Evolutionary conservation across 2,797 vertebrate species (phyloP).

Genomic region (Perodicticus potto): DNA sequence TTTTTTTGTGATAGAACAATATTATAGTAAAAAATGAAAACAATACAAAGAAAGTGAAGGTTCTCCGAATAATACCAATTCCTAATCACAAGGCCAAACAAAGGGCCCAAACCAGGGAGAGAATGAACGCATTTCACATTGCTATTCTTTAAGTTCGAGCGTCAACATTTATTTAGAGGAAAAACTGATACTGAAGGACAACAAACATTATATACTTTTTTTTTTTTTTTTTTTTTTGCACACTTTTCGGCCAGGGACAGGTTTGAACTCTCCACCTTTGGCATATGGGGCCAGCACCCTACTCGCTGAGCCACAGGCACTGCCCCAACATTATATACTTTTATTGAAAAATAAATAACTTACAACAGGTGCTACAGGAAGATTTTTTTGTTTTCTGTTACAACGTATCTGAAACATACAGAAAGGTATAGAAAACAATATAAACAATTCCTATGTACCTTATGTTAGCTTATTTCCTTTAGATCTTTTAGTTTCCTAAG

Average conservation of each 20-base stretch:
- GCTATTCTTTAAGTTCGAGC: not conserved
- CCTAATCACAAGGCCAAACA: not conserved
- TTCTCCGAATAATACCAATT: not conserved
- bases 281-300: too few relatives aligned
- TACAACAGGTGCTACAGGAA: not conserved
- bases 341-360: not conserved
- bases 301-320: too few relatives aligned
- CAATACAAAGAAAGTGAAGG: not conserved
- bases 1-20: not conserved
- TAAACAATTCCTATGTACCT: not conserved
- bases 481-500: not conserved
- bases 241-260: too few relatives aligned
- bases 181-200: not conserved
- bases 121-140: not conserved
- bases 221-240: too few relatives aligned
- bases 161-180: not conserved
- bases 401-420: not conserved
- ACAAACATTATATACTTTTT: not conserved
- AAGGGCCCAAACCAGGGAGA: not conserved
- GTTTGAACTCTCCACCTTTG: too few relatives aligned
- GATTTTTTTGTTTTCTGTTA: not conserved
- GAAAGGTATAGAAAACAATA: constrained; percentile 14
- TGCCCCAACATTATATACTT: not conserved
- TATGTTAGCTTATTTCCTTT: not conserved
- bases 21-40: not conserved